Base-by-base conservation (phyloP, 1,140 invertebrate genomes). In the Drosophila aff. region DNA sequence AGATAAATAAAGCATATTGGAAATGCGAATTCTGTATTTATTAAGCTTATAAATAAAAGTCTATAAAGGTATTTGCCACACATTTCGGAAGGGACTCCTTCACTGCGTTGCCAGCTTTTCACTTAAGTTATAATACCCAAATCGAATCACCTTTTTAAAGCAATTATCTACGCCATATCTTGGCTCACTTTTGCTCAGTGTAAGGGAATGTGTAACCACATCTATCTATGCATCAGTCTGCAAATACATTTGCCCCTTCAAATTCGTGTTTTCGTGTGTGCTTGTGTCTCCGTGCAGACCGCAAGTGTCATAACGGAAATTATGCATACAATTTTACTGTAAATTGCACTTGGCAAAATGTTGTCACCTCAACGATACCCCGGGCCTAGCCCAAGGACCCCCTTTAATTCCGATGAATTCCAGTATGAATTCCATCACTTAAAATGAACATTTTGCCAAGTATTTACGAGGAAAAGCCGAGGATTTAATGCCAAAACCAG, bases 241-340 rank as follows among this genome's bases (percentile, higher is more conserved):
- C 53, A 44, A 55, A 65, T 61, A 66, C 28, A 62, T 53, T 49
- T 52, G 33, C 26, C 41, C 28, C 44, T 41, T 52, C 33, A 60
- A 59, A 28, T 50, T 13, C 28, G 43, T 46, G 67, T 50, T 4
- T 31, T 11, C 8, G 31, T 31, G 31, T 53, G 62, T 21, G 13
- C 28, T 0, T 31, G 28, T 73, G 43, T 62, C 36, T 62, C 46
- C 43, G 59, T 55, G 62, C 23, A 11, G 50, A 77, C 79, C 83
- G 64, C 84, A 89, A 87, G 80, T 83, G 80, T 89, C 83, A 87
- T 83, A 81, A 82, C 76, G 72, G 80, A 84, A 87, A 87, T 87
- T 77, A 87, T 89, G 84, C 84, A 89, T 83, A 81, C 76, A 89
- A 89, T 87, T 87, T 62, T 44, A 87, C 76, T 87, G 80, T 79